phyloP scores from a whole-genome alignment of 2,888 invertebrate genomes.

The Synergus laeviventris region DNA sequence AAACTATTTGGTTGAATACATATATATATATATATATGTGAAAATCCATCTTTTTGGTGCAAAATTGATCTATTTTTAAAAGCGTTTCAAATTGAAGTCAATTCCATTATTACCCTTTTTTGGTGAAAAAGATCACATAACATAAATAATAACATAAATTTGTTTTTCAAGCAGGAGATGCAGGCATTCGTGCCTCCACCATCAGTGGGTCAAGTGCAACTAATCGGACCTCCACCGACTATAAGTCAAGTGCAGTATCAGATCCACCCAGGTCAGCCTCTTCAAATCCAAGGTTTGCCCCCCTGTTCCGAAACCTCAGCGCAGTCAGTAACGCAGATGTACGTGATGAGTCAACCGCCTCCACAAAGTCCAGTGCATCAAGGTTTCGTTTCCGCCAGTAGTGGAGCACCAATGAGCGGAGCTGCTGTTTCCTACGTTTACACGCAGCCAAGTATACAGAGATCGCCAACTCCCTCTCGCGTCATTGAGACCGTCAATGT shows the following conservation, averaged over 20 bases:
- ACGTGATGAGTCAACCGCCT: slow-evolving; percentile 74
- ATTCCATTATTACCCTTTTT: too few relatives aligned
- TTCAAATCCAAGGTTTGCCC: slow-evolving; percentile 71
- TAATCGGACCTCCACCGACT: slow-evolving; percentile 74
- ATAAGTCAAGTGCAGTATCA: slow-evolving; percentile 74
- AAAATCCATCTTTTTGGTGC: too few relatives aligned
- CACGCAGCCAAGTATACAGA: slow-evolving; percentile 69
- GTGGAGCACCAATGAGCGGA: slow-evolving; percentile 64
- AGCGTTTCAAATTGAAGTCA: not conserved
- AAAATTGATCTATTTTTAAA: too few relatives aligned
- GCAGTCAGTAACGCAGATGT: slow-evolving; percentile 73
- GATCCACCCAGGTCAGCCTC: slow-evolving; percentile 71
- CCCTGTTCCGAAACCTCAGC: slow-evolving; percentile 70
- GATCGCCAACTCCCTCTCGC: slow-evolving; percentile 69
- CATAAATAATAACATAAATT: not conserved
- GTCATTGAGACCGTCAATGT: slow-evolving; percentile 71
- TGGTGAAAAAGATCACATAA: not conserved
- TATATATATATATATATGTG: too few relatives aligned
- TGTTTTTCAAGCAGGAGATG: slow-evolving; percentile 64
- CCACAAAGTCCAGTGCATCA: slow-evolving; percentile 67
- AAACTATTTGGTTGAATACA: too few relatives aligned
- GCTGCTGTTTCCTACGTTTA: slow-evolving; percentile 73
- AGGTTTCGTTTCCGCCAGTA: slow-evolving; percentile 64
- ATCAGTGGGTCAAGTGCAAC: slow-evolving; percentile 71
- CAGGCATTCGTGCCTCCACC: slow-evolving; percentile 72